phyloP scores from a whole-genome alignment of 2,888 invertebrate species.

The Escarpia spicata region DNA sequence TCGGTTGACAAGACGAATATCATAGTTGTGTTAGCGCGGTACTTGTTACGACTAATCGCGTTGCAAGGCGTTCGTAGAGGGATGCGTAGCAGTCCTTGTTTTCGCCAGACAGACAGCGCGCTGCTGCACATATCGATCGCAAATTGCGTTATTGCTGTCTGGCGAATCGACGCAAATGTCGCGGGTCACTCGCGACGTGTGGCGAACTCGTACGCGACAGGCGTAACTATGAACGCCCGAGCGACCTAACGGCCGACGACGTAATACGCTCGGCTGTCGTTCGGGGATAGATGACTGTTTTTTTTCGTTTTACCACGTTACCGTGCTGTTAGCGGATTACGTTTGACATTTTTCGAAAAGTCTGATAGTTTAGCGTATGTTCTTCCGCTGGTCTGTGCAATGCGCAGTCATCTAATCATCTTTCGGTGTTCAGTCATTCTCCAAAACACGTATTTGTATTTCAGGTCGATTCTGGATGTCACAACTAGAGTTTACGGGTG shows the following conservation, averaged over 20 bases:
- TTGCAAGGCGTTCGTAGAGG: not conserved
- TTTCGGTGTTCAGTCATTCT: too few species aligned
- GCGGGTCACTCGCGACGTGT: not conserved
- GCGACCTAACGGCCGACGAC: not conserved
- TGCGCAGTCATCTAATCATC: too few species aligned
- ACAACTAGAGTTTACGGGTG: too few species aligned
- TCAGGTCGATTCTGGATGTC: too few species aligned
- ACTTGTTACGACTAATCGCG: not conserved
- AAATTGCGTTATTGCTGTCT: constrained; percentile 16
- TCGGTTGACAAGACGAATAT: not conserved
- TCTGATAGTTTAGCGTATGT: not conserved
- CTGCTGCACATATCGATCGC: not conserved
- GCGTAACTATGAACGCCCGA: not conserved
- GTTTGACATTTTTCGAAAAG: not conserved
- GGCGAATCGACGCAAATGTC: constrained; percentile 2
- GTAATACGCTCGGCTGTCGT: not conserved
- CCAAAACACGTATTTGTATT: too few species aligned
- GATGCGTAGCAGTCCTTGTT: not conserved
- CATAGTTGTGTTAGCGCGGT: not conserved
- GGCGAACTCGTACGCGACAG: not conserved
- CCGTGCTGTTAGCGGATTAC: not conserved
- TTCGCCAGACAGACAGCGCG: not conserved
- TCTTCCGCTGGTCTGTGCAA: not conserved
- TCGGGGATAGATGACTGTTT: not conserved
- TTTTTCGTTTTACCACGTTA: not conserved